These are phyloP conservation scores for Rhaphigaster nebulosa DNA, from an alignment of 2,888 invertebrate species.

Conservation along the genomic window DNA sequence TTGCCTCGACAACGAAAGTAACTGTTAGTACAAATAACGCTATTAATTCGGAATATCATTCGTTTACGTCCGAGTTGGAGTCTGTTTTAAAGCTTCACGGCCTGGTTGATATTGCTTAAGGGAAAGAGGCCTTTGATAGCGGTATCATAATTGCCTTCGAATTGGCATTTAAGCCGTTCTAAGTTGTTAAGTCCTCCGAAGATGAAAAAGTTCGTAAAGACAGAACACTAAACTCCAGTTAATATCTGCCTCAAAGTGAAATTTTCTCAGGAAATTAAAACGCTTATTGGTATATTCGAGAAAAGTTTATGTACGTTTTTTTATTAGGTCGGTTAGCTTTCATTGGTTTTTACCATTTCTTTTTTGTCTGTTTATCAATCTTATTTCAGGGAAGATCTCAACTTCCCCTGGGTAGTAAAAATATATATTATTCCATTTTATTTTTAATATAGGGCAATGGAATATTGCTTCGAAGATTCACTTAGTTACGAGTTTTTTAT, in stretches of 20 bases:
- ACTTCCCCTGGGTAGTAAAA: not conserved
- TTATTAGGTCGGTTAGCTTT: not conserved
- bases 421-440: not conserved
- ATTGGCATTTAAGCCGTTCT: not conserved
- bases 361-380: not conserved
- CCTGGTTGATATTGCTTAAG: not conserved
- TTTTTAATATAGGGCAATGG: not conserved
- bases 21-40: too few species aligned
- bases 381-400: not conserved
- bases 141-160: not conserved
- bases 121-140: not conserved
- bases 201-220: slow-evolving; percentile 14
- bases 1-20: too few species aligned
- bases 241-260: not conserved
- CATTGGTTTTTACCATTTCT: not conserved
- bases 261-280: slow-evolving; percentile 27
- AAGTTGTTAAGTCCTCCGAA: not conserved
- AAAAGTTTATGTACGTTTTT: not conserved
- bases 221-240: not conserved
- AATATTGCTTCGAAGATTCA: not conserved
- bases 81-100: not conserved
- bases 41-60: not conserved
- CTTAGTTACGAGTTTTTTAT: not conserved
- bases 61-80: not conserved
- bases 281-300: not conserved